Evolutionary conservation across 2,797 vertebrate species (phyloP).

Genomic region (Tangara arthus): DNA sequence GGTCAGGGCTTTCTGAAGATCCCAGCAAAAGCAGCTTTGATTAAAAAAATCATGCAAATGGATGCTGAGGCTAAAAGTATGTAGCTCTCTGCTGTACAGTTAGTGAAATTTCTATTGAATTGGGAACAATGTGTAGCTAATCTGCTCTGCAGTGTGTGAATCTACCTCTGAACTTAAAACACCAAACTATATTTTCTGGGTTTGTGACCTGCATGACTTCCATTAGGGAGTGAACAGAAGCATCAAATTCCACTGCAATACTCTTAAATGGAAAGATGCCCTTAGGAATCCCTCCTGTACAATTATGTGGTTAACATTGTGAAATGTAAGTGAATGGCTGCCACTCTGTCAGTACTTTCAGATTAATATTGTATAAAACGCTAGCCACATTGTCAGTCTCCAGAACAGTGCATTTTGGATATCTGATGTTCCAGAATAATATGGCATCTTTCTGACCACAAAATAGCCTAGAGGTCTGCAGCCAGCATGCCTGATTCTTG

Average conservation of each 20-base stretch:
- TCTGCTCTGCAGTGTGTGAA: neutral
- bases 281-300: slow-evolving; percentile 7
- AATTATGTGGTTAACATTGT: slow-evolving; percentile 14
- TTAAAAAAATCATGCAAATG: neutral
- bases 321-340: slow-evolving; percentile 19
- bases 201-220: slow-evolving; percentile 24
- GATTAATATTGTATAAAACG: slow-evolving; percentile 62
- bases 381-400: neutral
- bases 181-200: neutral
- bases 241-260: neutral
- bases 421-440: neutral
- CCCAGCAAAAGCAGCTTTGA: neutral
- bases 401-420: neutral
- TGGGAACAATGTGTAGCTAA: neutral
- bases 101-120: neutral
- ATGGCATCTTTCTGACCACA: neutral
- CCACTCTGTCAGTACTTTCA: neutral
- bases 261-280: slow-evolving; percentile 40
- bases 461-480: neutral
- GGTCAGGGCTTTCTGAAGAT: neutral
- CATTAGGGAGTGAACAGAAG: slow-evolving; percentile 19
- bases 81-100: neutral
- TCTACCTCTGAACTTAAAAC: neutral
- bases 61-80: neutral
- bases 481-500: neutral